A percentile compares a stretch with the other conserved stretches of the same genome.
phyloP scores from a whole-genome alignment of 2,888 invertebrate species.

The Plebejus anna region DNA sequence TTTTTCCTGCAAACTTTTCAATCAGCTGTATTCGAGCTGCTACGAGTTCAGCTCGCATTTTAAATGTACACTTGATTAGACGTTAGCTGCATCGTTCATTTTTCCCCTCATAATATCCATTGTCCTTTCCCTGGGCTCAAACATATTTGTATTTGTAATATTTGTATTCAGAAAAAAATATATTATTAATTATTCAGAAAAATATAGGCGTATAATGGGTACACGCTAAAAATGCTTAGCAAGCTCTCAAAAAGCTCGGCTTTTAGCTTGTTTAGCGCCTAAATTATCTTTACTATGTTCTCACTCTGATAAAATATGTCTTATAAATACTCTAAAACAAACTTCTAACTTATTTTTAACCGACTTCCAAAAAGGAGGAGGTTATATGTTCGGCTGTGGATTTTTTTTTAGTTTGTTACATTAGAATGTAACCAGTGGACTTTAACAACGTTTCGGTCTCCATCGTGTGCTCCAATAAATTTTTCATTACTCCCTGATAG shows the following conservation, averaged over 20 bases:
- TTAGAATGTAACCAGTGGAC: neutral
- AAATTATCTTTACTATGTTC: neutral
- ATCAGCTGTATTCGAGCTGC: neutral
- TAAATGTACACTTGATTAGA: too few relatives aligned
- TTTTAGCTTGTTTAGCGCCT: too few relatives aligned
- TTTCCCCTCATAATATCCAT: too few relatives aligned
- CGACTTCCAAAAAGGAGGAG: too few relatives aligned
- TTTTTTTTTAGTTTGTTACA: neutral
- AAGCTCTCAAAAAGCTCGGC: too few relatives aligned
- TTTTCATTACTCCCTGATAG: slow-evolving; percentile 4
- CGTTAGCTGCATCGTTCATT: neutral
- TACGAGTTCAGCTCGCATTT: neutral
- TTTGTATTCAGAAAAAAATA: too few relatives aligned
- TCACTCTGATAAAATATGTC: neutral
- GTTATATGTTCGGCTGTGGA: too few relatives aligned
- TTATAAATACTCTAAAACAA: neutral
- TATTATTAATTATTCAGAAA: too few relatives aligned
- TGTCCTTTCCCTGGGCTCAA: too few relatives aligned
- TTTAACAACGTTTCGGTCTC: slow-evolving; percentile 10
- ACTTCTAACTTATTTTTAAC: neutral
- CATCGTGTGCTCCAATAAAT: neutral
- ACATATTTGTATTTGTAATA: too few relatives aligned
- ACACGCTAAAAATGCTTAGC: too few relatives aligned
- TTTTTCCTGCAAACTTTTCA: neutral
- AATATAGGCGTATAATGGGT: too few relatives aligned